Percentiles rank a stretch among this genome's conserved stretches.
Evolutionary conservation across 2,888 invertebrate genomes (phyloP).

Genomic region (Sesia bembeciformis): DNA sequence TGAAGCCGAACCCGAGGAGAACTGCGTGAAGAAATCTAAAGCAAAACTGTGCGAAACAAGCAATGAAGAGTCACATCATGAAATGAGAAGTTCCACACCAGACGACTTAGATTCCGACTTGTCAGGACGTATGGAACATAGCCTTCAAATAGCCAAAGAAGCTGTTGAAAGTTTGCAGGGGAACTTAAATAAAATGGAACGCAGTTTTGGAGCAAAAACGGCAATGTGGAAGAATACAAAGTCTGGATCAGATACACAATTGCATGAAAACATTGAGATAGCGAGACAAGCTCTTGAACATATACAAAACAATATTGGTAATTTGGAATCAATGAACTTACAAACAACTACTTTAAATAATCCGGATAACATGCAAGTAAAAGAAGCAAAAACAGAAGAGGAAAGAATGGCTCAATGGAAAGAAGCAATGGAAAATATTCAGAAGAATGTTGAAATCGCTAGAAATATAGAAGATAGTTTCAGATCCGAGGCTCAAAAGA

Average conservation of each 20-base stretch:
- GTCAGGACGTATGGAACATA: constrained; percentile 41
- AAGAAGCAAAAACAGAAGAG: constrained; percentile 30
- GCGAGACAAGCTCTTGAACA: constrained; percentile 46
- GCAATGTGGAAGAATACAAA: constrained; percentile 20
- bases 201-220: constrained; percentile 18
- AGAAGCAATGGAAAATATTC: constrained; percentile 38
- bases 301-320: constrained; percentile 39
- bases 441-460: constrained; percentile 41
- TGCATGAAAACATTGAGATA: constrained; percentile 47
- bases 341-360: constrained; percentile 22
- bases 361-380: constrained; percentile 20
- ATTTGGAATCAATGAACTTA: constrained; percentile 34
- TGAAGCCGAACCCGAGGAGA: constrained; percentile 28
- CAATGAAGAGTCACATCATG: neutral
- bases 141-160: constrained; percentile 50
- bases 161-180: constrained; percentile 52
- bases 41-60: constrained; percentile 49
- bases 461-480: constrained; percentile 54
- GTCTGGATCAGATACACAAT: constrained; percentile 26
- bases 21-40: constrained; percentile 47
- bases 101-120: constrained; percentile 18
- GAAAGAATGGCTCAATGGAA: constrained; percentile 52
- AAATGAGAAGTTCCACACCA: constrained; percentile 16
- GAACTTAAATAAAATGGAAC: constrained; percentile 38
- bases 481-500: constrained; percentile 15